Conservation (phyloP, 2,888 invertebrate genomes). For the Liopterus haemorrhoidalis region DNA sequence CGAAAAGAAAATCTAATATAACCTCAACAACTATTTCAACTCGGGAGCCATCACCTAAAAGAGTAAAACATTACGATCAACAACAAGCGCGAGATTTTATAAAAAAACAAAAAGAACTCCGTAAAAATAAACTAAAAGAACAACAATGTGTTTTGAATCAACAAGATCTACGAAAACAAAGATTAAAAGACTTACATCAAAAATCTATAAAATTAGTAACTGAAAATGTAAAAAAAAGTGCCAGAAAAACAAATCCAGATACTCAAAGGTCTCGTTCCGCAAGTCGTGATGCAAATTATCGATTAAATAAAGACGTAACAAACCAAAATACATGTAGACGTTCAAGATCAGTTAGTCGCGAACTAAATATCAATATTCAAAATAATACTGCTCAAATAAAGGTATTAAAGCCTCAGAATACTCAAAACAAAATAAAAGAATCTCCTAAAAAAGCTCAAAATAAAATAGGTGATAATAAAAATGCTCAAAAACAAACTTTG, state of each 20-base stretch:
- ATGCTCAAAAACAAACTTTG: too few species aligned
- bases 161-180: constrained; percentile 45
- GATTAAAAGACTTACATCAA: constrained; percentile 46
- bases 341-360: constrained; percentile 16
- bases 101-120: constrained; percentile 50
- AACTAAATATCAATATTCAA: constrained; percentile 14
- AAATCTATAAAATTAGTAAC: constrained; percentile 46
- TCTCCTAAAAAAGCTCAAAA: too few species aligned
- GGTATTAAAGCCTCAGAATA: neutral
- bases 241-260: constrained; percentile 36
- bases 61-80: constrained; percentile 45
- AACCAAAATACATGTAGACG: constrained; percentile 1
- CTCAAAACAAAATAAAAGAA: neutral
- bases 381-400: constrained; percentile 11
- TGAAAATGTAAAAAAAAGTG: constrained; percentile 38
- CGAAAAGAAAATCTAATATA: constrained; percentile 1
- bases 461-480: too few species aligned
- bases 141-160: constrained; percentile 36
- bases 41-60: constrained; percentile 18
- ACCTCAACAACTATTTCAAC: constrained; percentile 6
- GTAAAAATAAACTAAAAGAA: constrained; percentile 42
- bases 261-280: constrained; percentile 7
- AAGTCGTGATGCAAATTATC: constrained; percentile 11
- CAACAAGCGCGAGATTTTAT: constrained; percentile 52
- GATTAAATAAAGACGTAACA: too few species aligned